Evolutionary conservation across 2,888 invertebrate species (phyloP), one percentile per base, ranked within the genome.

Genomic region (Iphiclides podalirius): DNA sequence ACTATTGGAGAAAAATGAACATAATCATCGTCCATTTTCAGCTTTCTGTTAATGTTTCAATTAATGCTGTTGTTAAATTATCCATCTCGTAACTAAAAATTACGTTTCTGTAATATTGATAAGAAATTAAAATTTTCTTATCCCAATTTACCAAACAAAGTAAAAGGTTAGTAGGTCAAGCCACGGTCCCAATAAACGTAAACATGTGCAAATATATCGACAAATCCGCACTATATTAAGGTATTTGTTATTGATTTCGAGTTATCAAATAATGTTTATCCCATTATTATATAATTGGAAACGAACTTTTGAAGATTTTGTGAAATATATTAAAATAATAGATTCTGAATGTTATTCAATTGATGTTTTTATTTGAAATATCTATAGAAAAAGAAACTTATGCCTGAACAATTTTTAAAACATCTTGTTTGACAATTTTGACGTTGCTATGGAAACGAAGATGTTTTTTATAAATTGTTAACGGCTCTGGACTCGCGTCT

Each of bases 1-100:
- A 64, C 64, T 59, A 58, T 59, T 16, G 58, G 55, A 42, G 54
- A 59, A 40, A 53, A 55, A 35, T 54, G 52, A 28, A 48, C 12
- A 38, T 53, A 66, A 43, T 60, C 58, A 45, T 63, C 68, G 61
- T 68, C 72, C 81, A 82, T 82, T 43, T 58, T 78, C 75, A 73
- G 54, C 67, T 74, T 51, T 4, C 46, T 1, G 9, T 38, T 9
- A 38, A 7, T 39, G 39, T 34, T 14, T 14, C n/a, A 23, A 37
- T 8, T 12, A 38, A 11, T 11, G 2, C 13, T 13, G 38, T 17
- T 3, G 16, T n/a, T 2, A 9, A 16, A 23, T 15, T 33, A 16
- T 23, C 28, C 39, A 35, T 49, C 44, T 44, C 39, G 1, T 11
- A n/a, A n/a, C n/a, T n/a, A n/a, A n/a, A n/a, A 12, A 31, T 4